Conservation (phyloP, 2,888 invertebrate species). For the Hyppa rectilinea region DNA sequence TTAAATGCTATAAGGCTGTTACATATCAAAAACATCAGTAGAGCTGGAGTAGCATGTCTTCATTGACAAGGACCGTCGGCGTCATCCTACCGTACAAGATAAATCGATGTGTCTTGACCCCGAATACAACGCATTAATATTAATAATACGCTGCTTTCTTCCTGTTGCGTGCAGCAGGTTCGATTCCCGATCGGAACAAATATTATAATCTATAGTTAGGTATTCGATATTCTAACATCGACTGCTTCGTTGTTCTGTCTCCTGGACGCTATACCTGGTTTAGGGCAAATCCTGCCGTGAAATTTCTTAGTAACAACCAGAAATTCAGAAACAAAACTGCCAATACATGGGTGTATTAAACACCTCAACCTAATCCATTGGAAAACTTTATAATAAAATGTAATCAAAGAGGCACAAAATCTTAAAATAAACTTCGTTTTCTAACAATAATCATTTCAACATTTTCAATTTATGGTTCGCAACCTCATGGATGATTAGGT, state of each 20-base stretch:
- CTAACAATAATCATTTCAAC: not conserved
- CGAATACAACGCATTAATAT: not conserved
- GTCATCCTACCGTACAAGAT: not conserved
- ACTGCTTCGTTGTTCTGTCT: not conserved
- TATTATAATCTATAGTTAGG: not conserved
- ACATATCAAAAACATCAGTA: not conserved
- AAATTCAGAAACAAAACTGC: not conserved
- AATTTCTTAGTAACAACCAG: not conserved
- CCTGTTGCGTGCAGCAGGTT: not conserved
- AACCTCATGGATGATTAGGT: not conserved
- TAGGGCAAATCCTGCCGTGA: no score
- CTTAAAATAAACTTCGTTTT: not conserved
- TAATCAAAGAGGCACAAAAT: no score
- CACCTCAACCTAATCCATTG: not conserved
- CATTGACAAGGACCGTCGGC: no score
- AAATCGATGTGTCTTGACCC: not conserved
- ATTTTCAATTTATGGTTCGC: not conserved
- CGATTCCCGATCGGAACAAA: not conserved
- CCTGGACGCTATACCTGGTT: not conserved
- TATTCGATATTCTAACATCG: not conserved
- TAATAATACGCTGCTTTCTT: not conserved
- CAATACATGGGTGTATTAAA: no score
- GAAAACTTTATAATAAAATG: not conserved
- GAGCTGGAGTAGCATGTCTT: not conserved
- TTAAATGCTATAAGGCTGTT: no score